These are phyloP conservation scores for Arenicola marina DNA, from an alignment of 2,888 invertebrate genomes.

Conservation along the genomic window DNA sequence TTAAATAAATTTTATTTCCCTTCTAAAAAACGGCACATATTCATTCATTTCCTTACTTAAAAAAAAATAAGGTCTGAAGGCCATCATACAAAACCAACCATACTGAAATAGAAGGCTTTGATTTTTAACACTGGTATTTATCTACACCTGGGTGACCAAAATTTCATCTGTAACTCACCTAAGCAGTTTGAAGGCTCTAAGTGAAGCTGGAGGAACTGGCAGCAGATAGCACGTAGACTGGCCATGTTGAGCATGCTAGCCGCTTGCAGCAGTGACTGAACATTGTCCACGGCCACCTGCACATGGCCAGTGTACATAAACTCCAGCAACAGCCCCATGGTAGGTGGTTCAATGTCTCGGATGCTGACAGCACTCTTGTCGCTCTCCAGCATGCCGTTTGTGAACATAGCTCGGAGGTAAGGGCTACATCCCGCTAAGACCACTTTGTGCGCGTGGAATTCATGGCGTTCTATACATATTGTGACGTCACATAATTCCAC, in stretches of 20 bases:
- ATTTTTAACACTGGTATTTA: too few species aligned
- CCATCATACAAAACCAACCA: too few species aligned
- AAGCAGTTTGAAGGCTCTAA: slow-evolving; percentile 54
- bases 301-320: slow-evolving; percentile 57
- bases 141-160: too few species aligned
- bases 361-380: slow-evolving; percentile 49
- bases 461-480: slow-evolving; percentile 44
- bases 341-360: slow-evolving; percentile 49
- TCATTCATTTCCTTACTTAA: too few species aligned
- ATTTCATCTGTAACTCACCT: slow-evolving; percentile 48
- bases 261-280: slow-evolving; percentile 54
- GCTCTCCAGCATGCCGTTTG: slow-evolving; percentile 57
- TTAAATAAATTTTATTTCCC: too few species aligned
- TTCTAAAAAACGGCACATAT: too few species aligned
- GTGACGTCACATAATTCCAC: slow-evolving; percentile 52
- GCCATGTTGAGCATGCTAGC: slow-evolving; percentile 52
- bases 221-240: slow-evolving; percentile 47
- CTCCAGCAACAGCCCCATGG: slow-evolving; percentile 52
- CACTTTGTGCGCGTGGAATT: slow-evolving; percentile 54
- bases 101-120: too few species aligned
- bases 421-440: slow-evolving; percentile 57
- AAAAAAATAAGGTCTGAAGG: too few species aligned
- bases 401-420: slow-evolving; percentile 58
- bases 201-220: slow-evolving; percentile 54
- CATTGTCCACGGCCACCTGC: slow-evolving; percentile 54